Conservation (phyloP, 2,888 invertebrate species). For the Agrotis clavis region DNA sequence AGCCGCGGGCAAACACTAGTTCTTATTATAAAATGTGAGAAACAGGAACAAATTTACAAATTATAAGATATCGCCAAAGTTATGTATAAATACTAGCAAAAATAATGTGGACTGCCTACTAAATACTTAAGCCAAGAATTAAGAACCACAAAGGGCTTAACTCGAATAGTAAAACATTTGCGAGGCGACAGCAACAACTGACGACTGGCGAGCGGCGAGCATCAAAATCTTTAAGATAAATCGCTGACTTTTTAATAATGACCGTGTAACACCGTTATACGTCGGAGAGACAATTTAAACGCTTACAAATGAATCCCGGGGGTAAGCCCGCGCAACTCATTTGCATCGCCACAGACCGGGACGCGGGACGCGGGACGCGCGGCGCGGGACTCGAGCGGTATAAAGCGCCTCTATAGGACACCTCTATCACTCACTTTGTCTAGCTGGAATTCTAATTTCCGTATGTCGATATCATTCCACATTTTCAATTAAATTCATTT, state of each 20-base stretch:
- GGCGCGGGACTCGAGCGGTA: conserved; percentile 16
- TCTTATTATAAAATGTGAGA: background rate
- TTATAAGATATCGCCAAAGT: background rate
- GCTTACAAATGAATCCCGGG: conserved; percentile 63
- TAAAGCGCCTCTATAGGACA: conserved; percentile 34
- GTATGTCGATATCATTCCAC: conserved; percentile 26
- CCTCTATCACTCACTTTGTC: conserved; percentile 45
- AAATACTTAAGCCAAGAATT: background rate
- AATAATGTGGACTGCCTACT: background rate
- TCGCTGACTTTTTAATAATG: conserved; percentile 58
- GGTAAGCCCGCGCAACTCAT: conserved; percentile 45
- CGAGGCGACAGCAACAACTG: background rate
- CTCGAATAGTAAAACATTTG: conserved; percentile 1
- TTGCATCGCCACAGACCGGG: conserved; percentile 46
- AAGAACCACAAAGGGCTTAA: conserved; percentile 17
- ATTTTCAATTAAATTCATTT: conserved; percentile 33
- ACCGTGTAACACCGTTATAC: conserved; percentile 44
- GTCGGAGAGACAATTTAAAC: conserved; percentile 57
- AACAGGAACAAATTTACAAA: background rate
- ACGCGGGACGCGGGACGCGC: conserved; percentile 1
- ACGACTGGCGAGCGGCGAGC: background rate
- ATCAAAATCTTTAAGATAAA: conserved; percentile 35
- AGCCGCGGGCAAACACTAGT: no score
- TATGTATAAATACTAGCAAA: background rate
- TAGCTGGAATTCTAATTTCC: conserved; percentile 42